Conservation (phyloP, 2,113 vertebrate genomes). For the Brachirus orientalis region DNA sequence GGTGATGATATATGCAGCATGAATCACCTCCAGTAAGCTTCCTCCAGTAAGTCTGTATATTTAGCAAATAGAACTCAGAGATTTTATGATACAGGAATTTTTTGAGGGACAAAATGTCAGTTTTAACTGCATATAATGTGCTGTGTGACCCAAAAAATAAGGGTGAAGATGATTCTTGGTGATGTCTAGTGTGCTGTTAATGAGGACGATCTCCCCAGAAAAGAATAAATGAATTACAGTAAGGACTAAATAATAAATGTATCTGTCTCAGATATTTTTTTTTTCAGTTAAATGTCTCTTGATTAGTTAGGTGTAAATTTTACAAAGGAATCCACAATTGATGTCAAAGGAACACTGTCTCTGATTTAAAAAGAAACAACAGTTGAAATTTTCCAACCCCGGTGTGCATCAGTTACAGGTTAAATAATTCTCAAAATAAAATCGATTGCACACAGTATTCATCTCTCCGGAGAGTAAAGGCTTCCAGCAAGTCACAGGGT, state of each 20-base stretch:
- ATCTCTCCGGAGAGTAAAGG: neutral
- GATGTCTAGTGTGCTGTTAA: neutral
- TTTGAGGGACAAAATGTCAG: too few relatives aligned
- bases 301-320: neutral
- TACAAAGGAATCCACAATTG: neutral
- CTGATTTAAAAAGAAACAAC: too few relatives aligned
- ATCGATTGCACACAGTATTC: slow-evolving; percentile 17
- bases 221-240: neutral
- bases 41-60: too few relatives aligned
- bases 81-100: too few relatives aligned
- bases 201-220: neutral
- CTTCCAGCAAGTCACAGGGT: slow-evolving; percentile 45
- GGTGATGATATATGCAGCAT: too few relatives aligned
- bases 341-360: neutral
- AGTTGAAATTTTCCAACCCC: slow-evolving; percentile 11
- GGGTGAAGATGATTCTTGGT: neutral
- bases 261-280: neutral
- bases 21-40: too few relatives aligned
- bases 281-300: neutral
- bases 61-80: too few relatives aligned
- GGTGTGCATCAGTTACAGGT: neutral
- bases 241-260: neutral
- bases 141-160: too few relatives aligned
- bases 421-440: slow-evolving; percentile 19
- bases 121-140: too few relatives aligned